Conservation (phyloP, 2,888 invertebrate genomes). For the Cosmia trapezina region DNA sequence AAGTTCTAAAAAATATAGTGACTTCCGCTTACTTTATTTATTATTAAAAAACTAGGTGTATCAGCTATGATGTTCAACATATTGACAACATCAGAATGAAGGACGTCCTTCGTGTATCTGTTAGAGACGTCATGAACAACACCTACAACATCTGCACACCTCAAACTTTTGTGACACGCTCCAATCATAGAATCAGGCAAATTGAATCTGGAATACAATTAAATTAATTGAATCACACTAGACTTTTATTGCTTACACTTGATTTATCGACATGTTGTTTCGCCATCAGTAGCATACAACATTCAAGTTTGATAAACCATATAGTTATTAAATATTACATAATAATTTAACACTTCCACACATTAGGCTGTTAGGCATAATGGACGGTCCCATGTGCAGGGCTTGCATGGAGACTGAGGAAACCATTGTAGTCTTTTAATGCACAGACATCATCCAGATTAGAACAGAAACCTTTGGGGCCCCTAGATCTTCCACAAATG, state of each 20-base stretch:
- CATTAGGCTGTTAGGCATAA: no score
- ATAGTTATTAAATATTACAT: not conserved
- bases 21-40: slow-evolving; percentile 94
- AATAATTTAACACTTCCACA: no score
- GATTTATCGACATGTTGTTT: not conserved
- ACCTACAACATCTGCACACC: slow-evolving; percentile 94
- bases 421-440: no score
- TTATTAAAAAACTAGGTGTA: slow-evolving; percentile 93
- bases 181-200: slow-evolving; percentile 83
- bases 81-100: slow-evolving; percentile 93
- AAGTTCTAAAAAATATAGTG: no score
- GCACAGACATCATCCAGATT: no score
- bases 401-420: no score
- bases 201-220: slow-evolving; percentile 76
- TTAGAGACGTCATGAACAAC: slow-evolving; percentile 96
- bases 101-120: slow-evolving; percentile 91
- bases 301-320: no score
- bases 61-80: slow-evolving; percentile 92
- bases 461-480: no score
- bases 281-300: no score
- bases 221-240: not conserved
- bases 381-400: no score
- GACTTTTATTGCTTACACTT: not conserved
- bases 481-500: no score
- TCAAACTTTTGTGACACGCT: slow-evolving; percentile 91